These are phyloP conservation scores for Falcaria lacertinaria DNA, from an alignment of 2,888 invertebrate genomes.

Conservation along the genomic window DNA sequence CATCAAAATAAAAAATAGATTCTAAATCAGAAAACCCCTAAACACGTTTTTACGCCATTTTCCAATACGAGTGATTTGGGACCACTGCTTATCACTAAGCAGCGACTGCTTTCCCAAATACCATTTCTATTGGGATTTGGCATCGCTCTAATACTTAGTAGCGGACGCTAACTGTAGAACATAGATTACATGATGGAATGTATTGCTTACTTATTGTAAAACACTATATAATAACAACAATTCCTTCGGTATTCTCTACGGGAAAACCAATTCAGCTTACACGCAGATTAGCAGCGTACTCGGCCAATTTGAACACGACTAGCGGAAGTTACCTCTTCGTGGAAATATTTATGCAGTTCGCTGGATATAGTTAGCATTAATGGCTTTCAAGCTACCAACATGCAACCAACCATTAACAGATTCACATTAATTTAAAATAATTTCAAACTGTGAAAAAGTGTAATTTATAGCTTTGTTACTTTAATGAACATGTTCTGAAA, in stretches of 20 bases:
- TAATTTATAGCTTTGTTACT: background rate
- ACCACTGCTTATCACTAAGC: too few species aligned
- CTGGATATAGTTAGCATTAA: constrained; percentile 35
- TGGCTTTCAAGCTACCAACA: constrained; percentile 34
- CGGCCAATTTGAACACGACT: constrained; percentile 24
- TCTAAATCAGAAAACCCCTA: too few species aligned
- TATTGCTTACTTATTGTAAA: background rate
- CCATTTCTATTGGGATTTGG: too few species aligned
- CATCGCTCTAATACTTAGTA: too few species aligned
- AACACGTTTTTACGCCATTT: too few species aligned
- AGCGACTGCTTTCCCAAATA: too few species aligned
- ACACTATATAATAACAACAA: background rate
- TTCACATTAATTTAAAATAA: constrained; percentile 11
- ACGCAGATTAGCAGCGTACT: constrained; percentile 1
- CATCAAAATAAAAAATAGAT: too few species aligned
- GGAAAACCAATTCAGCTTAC: constrained; percentile 2
- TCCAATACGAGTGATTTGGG: too few species aligned
- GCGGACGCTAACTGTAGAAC: too few species aligned
- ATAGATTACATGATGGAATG: background rate
- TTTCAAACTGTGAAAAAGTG: background rate
- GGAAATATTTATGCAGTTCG: constrained; percentile 39
- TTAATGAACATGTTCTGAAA: background rate
- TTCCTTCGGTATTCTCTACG: background rate
- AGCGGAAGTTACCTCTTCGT: constrained; percentile 28
- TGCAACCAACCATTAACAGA: constrained; percentile 29